Evolutionary conservation across 2,888 invertebrate species (phyloP).

Genomic region (Caenorhabditis sp.): DNA sequence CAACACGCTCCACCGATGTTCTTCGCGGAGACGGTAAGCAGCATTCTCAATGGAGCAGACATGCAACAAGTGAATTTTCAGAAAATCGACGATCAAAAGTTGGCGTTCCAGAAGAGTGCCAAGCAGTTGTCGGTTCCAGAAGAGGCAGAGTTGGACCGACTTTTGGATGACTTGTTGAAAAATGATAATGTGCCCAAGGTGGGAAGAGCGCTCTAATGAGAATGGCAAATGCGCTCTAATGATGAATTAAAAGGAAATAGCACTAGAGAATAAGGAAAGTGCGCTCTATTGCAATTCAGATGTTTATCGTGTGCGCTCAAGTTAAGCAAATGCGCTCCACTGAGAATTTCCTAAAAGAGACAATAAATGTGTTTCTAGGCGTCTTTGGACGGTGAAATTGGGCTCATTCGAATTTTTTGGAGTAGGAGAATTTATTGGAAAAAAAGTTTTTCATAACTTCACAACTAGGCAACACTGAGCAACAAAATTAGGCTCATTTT

Average conservation of each 20-base stretch:
- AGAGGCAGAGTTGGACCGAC: constrained; percentile 56
- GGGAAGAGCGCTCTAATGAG: neutral
- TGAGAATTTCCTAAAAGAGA: too few species aligned
- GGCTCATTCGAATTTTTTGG: too few species aligned
- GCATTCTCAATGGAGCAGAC: constrained; percentile 6
- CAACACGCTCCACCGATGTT: neutral
- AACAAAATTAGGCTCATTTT: neutral
- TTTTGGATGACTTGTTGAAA: constrained; percentile 60
- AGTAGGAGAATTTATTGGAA: too few species aligned
- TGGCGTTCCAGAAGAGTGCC: constrained; percentile 34
- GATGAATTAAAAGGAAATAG: too few species aligned
- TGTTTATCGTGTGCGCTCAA: too few species aligned
- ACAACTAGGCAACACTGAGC: neutral
- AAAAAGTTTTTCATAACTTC: too few species aligned
- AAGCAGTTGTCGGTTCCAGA: constrained; percentile 53
- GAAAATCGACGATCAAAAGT: constrained; percentile 38
- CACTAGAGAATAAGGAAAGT: too few species aligned
- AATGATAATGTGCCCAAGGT: constrained; percentile 41
- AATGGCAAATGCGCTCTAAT: neutral
- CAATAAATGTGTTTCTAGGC: too few species aligned
- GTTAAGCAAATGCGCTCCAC: too few species aligned
- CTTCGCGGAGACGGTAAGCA: constrained; percentile 32
- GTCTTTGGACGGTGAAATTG: too few species aligned
- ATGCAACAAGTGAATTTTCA: constrained; percentile 8
- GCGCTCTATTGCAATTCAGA: too few species aligned